Base-by-base conservation (phyloP, 1,140 invertebrate species). In the Heliothis subflexa region DNA sequence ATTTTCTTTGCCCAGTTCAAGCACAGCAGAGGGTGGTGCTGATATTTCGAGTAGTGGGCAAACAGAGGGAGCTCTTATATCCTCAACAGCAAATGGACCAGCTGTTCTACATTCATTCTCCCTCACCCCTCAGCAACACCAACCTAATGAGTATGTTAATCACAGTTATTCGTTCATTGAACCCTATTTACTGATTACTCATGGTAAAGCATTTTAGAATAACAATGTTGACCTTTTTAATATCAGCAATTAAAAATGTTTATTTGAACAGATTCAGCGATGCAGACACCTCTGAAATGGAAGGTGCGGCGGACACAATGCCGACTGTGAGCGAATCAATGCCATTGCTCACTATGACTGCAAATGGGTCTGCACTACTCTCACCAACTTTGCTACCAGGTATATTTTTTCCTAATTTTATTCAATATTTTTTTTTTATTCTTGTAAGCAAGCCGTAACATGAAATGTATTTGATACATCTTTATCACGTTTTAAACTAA, bases 41-140 rank as follows among this genome's bases (percentile, higher is more conserved):
- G 93, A 94, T 80, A 94, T 94, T 80, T 86, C 90, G 7, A 93
- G 92, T 81, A 93, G 92, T 79, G 93, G 92, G 0, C 93, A 94
- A 78, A 86, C 78, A 9, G 93, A 94, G 80, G 80, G 89, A 0
- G 84, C 93, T 18, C 83, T 93, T 7, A 94, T 94, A 79, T 92
- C 93, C 0, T 94, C 93, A 0, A 93, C 93, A 14, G 93, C 93
- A 5, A 94, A 94, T 66, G 91, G 91, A 0, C 91, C 92, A 1
- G 89, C 90, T 5, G 79, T 89, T 3, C 71, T 94, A 25, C 90
- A 92, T 78, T 93, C 91, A 4, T 93, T 92, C 81, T 91, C 91
- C 66, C 82, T 92, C n/a, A 79, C 92, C 13, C 89, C 89, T 25
- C 89, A 91, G 72, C 87, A 89, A 25, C 88, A 85, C 11, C 90